Percentiles rank a stretch among this genome's conserved stretches.
phyloP scores from a whole-genome alignment of 2,888 invertebrate genomes.

The Rhogogaster chlorosoma region DNA sequence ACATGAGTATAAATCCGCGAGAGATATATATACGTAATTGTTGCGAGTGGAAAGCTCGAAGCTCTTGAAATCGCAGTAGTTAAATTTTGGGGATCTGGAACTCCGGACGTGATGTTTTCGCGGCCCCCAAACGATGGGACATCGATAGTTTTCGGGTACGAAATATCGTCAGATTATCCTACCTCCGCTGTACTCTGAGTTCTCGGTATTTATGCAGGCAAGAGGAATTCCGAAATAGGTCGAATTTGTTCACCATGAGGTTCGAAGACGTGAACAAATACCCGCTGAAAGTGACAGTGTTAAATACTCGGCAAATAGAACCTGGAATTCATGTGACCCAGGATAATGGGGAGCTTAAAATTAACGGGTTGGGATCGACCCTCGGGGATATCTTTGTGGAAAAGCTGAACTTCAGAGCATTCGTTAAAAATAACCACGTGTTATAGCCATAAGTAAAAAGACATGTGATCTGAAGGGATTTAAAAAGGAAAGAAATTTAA shows the following conservation, averaged over 20 bases:
- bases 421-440: not conserved
- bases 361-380: not conserved
- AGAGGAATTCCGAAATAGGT: not conserved
- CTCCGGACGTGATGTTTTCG: not conserved
- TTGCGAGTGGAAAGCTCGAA: not conserved
- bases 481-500: not conserved
- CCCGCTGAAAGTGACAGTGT: conserved; percentile 16
- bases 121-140: not conserved
- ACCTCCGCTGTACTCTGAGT: not conserved
- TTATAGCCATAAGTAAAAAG: not conserved
- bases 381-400: not conserved
- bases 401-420: not conserved
- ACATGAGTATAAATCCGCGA: conserved; percentile 3
- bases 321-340: not conserved
- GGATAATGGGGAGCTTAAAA: not conserved
- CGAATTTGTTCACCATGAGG: not conserved
- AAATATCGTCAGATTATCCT: not conserved
- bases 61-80: not conserved
- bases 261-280: not conserved
- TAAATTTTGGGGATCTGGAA: not conserved
- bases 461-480: not conserved
- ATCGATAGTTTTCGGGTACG: not conserved
- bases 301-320: not conserved
- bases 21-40: not conserved
- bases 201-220: not conserved